A percentile compares a stretch with the other conserved stretches of the same genome.
Evolutionary conservation across 2,797 vertebrate species (phyloP).

Genomic region (Gouania willdenowi): DNA sequence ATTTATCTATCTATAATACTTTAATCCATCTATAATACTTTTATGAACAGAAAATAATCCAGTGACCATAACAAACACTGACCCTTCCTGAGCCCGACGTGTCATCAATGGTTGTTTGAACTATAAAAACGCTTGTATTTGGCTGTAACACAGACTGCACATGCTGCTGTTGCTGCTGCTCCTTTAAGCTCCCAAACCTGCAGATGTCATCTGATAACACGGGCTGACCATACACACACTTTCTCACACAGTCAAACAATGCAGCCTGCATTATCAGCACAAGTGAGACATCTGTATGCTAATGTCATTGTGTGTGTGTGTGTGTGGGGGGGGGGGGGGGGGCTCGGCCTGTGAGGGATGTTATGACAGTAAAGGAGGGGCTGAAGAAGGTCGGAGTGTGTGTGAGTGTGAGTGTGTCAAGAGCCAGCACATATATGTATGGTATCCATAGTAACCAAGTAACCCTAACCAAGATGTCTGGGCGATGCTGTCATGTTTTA

Average conservation of each 20-base stretch:
- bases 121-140: no score
- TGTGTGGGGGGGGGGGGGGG: slow-evolving; percentile 14
- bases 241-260: not conserved
- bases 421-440: slow-evolving; percentile 41
- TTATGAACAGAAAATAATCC: no score
- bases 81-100: no score
- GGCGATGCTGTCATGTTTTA: slow-evolving; percentile 26
- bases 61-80: no score
- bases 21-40: no score
- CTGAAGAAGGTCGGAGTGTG: slow-evolving; percentile 51
- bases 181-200: slow-evolving; percentile 32
- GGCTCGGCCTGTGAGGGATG: slow-evolving; percentile 46
- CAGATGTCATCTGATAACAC: slow-evolving; percentile 55
- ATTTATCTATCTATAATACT: no score
- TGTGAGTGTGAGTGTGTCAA: slow-evolving; percentile 49
- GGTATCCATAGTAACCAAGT: slow-evolving; percentile 52
- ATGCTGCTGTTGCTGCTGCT: slow-evolving; percentile 13
- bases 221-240: slow-evolving; percentile 4
- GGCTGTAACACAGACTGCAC: slow-evolving; percentile 26
- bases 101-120: no score
- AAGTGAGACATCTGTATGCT: slow-evolving; percentile 89
- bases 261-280: slow-evolving; percentile 42
- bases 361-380: slow-evolving; percentile 59
- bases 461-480: slow-evolving; percentile 40
- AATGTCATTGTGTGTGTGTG: slow-evolving; percentile 71